These are phyloP conservation scores for Loris lydekkerianus DNA, from an alignment of 2,797 vertebrate genomes.

Conservation along the genomic window DNA sequence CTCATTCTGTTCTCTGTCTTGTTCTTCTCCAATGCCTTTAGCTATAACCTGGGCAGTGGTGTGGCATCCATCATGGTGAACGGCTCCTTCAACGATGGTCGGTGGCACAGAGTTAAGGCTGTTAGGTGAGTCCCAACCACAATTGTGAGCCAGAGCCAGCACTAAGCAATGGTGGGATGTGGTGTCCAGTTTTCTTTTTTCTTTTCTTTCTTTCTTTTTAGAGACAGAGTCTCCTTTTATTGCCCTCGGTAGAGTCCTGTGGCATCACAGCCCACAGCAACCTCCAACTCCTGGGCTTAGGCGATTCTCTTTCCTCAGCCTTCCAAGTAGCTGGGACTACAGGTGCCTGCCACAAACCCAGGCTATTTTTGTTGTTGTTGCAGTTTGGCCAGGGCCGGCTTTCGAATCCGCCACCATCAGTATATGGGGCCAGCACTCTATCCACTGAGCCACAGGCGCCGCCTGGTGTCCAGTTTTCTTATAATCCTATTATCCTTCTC, in stretches of 20 bases:
- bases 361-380: too few species aligned
- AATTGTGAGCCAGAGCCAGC: rapidly evolving
- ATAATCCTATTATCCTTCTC: neutral
- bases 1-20: neutral
- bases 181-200: neutral
- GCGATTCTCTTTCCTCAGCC: too few species aligned
- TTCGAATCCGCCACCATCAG: too few species aligned
- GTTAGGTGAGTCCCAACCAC: slow-evolving; percentile 91
- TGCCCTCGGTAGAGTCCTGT: too few species aligned
- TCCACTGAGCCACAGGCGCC: too few species aligned
- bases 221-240: too few species aligned
- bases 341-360: too few species aligned
- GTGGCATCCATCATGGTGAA: slow-evolving; percentile 92
- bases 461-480: neutral
- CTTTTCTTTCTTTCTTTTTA: neutral
- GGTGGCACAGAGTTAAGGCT: slow-evolving; percentile 97
- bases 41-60: slow-evolving; percentile 97
- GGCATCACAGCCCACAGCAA: too few species aligned
- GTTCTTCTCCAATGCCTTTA: slow-evolving; percentile 72
- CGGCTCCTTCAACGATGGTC: slow-evolving; percentile 94
- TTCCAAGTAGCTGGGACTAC: too few species aligned
- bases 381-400: too few species aligned
- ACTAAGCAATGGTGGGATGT: neutral
- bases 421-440: too few species aligned
- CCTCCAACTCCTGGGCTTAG: too few species aligned